Conservation (phyloP, 2,888 invertebrate genomes). For the Allacma fusca region DNA sequence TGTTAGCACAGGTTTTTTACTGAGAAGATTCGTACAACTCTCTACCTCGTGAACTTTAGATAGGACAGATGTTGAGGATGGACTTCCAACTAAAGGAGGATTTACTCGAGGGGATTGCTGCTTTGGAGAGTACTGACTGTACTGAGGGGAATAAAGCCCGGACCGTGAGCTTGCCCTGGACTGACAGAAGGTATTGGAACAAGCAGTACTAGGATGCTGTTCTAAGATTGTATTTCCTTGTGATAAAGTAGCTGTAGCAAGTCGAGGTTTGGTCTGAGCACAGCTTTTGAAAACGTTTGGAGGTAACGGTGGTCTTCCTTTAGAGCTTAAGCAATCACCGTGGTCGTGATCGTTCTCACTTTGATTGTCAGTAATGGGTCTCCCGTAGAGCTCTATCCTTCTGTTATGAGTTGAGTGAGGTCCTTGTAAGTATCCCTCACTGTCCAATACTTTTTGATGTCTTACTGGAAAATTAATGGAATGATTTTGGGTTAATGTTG, state of each 20-base stretch:
- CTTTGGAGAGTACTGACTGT: neutral
- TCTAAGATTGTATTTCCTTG: slow-evolving; percentile 25
- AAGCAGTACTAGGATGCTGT: neutral
- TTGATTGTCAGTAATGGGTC: neutral
- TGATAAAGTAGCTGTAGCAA: slow-evolving; percentile 29
- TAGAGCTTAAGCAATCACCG: neutral
- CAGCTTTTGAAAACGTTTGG: slow-evolving; percentile 15
- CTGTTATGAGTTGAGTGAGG: slow-evolving; percentile 21
- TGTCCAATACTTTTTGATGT: neutral
- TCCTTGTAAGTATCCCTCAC: slow-evolving; percentile 22
- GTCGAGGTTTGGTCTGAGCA: neutral
- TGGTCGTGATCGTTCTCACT: neutral
- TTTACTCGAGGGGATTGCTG: neutral
- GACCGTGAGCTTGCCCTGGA: neutral
- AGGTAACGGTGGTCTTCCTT: slow-evolving; percentile 29
- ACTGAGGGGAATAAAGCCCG: neutral
- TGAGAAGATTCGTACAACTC: slow-evolving; percentile 10
- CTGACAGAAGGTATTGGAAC: neutral
- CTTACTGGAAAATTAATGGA: neutral
- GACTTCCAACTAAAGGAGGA: neutral
- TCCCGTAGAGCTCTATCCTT: neutral
- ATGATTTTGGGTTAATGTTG: neutral
- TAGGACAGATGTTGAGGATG: neutral
- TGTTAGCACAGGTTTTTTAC: neutral
- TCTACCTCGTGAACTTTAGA: slow-evolving; percentile 17